Evolutionary conservation across 2,888 invertebrate species (phyloP), one percentile per base, ranked within the genome.

Genomic region (Nemotelus pantherinus): DNA sequence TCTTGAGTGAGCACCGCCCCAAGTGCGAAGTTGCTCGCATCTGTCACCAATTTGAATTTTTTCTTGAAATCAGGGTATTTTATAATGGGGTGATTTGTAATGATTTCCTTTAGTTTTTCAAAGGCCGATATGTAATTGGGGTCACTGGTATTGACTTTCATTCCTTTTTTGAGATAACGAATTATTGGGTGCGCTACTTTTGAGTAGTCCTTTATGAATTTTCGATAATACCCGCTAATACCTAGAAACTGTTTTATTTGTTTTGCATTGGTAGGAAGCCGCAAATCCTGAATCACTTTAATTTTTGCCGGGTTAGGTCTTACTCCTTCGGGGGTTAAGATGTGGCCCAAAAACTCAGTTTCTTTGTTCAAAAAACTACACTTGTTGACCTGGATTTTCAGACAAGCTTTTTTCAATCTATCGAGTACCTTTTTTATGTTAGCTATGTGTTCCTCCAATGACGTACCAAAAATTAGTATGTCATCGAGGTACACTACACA

Each of bases 1-100:
- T 76, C 81, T 79, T 84, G 84, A 4, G 80, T 9, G 3, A 60
- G 41, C 3, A 80, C 80, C 25, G 80, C 81, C 44, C 80, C 81
- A 55, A 81, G 47, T 39, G 79, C 80, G 79, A 65, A 79, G 78
- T 79, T 78, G 39, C 78, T 78, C 6, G 79, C 79, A 64, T 80
- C 80, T 39, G 80, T 80, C 10, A 76, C 77, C 50, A 80, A n/a
- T 3, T 53, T 63, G 77, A 80, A 81, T 74, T 75, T 57, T 77
- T 80, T 80, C 2, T 79, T 67, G 58, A 78, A 81, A 68, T 81
- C 79, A 2, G 81, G 80, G 67, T 79, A 78, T 60, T 45, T 67
- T 67, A 67, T 48, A 25, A 25, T 25, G 25, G 25, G 25, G 25
- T 25, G 25, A 25, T 25, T 25, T 25, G 25, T 25, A 1, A 25